A percentile compares a stretch with the other conserved stretches of the same genome.
Conservation (phyloP, 2,797 vertebrate genomes). For the Astyanax mexicanus region DNA sequence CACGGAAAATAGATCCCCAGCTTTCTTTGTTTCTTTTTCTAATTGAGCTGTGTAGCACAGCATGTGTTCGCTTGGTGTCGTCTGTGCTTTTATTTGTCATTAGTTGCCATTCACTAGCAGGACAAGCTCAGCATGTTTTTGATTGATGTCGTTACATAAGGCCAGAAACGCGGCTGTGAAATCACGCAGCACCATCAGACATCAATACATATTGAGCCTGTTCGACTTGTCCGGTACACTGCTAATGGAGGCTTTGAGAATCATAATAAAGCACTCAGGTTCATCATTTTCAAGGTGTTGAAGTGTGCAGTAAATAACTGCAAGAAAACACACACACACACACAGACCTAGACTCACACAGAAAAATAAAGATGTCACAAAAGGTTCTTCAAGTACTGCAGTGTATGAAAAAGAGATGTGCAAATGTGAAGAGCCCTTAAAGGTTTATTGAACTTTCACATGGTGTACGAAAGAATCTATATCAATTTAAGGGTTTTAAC, state of each 20-base stretch:
- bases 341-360: not conserved
- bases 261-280: not conserved
- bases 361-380: too few relatives aligned
- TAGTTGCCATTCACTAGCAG: not conserved
- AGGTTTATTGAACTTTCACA: too few relatives aligned
- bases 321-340: not conserved
- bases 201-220: slow-evolving; percentile 5
- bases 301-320: not conserved
- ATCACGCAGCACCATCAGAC: not conserved
- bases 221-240: not conserved
- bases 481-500: too few relatives aligned
- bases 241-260: slow-evolving; percentile 13
- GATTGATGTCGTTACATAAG: not conserved
- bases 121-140: not conserved
- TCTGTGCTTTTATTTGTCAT: not conserved
- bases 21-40: not conserved
- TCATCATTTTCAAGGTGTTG: not conserved
- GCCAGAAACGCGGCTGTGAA: not conserved
- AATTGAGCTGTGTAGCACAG: not conserved
- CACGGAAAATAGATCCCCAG: not conserved
- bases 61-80: not conserved
- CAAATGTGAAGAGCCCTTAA: too few relatives aligned
- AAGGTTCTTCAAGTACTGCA: too few relatives aligned
- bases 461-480: too few relatives aligned
- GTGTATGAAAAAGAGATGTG: too few relatives aligned